Base-by-base conservation (phyloP, 2,888 invertebrate genomes). In the Trichogramma evanescens region DNA sequence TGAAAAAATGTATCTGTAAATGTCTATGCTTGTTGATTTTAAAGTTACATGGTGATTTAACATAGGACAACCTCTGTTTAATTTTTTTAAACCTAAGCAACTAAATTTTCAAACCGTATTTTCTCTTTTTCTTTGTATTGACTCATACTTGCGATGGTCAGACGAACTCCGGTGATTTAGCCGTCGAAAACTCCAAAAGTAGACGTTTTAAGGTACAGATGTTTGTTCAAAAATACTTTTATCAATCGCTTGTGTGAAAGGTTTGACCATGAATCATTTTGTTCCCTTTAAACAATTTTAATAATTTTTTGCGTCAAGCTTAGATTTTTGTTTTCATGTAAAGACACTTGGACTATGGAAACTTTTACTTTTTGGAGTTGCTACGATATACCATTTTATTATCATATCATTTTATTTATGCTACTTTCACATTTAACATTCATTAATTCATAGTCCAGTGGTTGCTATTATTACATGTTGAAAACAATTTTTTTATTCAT, bases 321-420 rank as follows among this genome's bases (percentile, higher is more conserved):
- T 26, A 13, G 4, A 39, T 40, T 60, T 56, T 61, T 59, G 53
- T 58, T 61, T 58, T 58, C 56, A 53, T 58, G 55, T 58, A 61
- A 61, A 60, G 61, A 56, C 61, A 63, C 58, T 61, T 56, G 38
- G 58, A 56, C 61, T 61, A 61, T 63, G 63, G 53, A 61, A 63
- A 61, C 63, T 63, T 63, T 63, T 63, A 61, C 61, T 63, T 63
- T 63, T 61, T 58, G 63, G 63, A 63, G 63, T 63, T 61, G 13
- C n/a, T 56, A 48, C 43, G 6, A 8, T 44, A 54, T 49, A n/a
- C 41, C 52, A 40, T 44, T 26, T 53, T 8, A 42, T 4, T 50
- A 53, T 50, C 53, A 6, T 54, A 44, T 6, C 4, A 26, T 38
- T 6, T 38, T 50, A 50, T 5, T 48, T 8, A 13, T 46, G 39